phyloP scores from a whole-genome alignment of 2,797 vertebrate species.

The Eutrigla gurnardus region DNA sequence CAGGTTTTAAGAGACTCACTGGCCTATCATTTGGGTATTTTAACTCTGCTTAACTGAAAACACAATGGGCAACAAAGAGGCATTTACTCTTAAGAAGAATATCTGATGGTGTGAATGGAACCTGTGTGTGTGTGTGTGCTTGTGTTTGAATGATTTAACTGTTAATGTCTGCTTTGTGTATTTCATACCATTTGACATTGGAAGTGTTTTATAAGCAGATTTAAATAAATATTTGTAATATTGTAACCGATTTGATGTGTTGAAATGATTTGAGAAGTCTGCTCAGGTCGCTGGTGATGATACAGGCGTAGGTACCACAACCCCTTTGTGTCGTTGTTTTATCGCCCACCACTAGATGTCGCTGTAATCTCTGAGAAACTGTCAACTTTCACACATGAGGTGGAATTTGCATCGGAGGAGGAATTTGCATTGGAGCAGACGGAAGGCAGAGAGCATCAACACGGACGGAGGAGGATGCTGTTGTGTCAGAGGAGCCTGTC shows the following conservation, averaged over 20 bases:
- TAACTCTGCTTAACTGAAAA: constrained; percentile 20
- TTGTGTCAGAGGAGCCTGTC: constrained; percentile 45
- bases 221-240: constrained; percentile 63
- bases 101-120: constrained; percentile 37
- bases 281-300: background rate
- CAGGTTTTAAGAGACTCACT: constrained; percentile 49
- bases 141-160: constrained; percentile 20
- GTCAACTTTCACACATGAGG: constrained; percentile 1
- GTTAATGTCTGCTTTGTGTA: constrained; percentile 44
- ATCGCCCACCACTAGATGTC: constrained; percentile 51
- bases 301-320: background rate
- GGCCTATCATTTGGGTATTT: constrained; percentile 27
- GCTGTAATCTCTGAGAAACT: constrained; percentile 40
- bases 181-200: constrained; percentile 52
- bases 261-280: background rate
- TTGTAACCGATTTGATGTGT: constrained; percentile 5
- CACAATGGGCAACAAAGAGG: constrained; percentile 18
- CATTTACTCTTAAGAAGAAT: constrained; percentile 33
- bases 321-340: background rate
- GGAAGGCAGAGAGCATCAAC: constrained; percentile 43
- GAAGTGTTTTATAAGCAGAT: constrained; percentile 65
- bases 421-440: constrained; percentile 47
- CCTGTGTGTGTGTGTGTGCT: background rate
- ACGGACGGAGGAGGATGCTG: constrained; percentile 36
- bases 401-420: constrained; percentile 41